These are phyloP conservation scores for Jacana jacana DNA, from an alignment of 2,113 vertebrate genomes.

Conservation along the genomic window DNA sequence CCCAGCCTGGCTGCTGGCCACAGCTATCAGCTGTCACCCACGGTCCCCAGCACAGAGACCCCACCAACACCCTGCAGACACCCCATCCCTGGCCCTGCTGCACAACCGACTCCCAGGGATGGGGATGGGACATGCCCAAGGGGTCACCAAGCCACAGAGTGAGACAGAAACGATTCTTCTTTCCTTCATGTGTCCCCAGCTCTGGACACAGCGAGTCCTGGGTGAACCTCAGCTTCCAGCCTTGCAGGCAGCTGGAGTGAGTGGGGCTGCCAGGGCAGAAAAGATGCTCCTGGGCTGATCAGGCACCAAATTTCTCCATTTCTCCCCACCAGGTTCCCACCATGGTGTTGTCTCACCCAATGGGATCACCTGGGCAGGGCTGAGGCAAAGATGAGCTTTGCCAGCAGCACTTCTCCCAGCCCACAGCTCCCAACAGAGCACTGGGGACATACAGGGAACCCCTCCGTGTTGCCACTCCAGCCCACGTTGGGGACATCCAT, in stretches of 20 bases:
- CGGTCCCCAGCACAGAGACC: neutral
- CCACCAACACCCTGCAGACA: rapidly evolving
- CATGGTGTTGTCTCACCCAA: rapidly evolving
- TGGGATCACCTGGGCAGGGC: rapidly evolving
- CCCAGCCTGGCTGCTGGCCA: neutral
- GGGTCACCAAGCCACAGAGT: rapidly evolving
- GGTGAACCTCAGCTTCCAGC: neutral
- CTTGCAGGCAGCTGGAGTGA: neutral
- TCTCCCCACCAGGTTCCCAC: neutral
- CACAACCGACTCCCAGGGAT: neutral
- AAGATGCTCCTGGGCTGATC: neutral
- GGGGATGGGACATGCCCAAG: rapidly evolving
- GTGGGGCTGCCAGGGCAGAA: rapidly evolving
- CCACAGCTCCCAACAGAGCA: neutral
- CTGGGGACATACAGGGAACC: rapidly evolving
- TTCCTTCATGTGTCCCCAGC: rapidly evolving
- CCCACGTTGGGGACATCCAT: rapidly evolving
- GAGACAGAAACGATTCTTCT: rapidly evolving
- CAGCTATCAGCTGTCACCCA: neutral
- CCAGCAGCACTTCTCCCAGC: neutral
- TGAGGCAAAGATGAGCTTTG: neutral
- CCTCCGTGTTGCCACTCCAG: rapidly evolving
- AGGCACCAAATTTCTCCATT: neutral
- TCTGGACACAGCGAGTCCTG: rapidly evolving
- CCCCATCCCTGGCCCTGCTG: rapidly evolving